phyloP scores from a whole-genome alignment of 1,140 invertebrate genomes.

The Lethrus apterus region DNA sequence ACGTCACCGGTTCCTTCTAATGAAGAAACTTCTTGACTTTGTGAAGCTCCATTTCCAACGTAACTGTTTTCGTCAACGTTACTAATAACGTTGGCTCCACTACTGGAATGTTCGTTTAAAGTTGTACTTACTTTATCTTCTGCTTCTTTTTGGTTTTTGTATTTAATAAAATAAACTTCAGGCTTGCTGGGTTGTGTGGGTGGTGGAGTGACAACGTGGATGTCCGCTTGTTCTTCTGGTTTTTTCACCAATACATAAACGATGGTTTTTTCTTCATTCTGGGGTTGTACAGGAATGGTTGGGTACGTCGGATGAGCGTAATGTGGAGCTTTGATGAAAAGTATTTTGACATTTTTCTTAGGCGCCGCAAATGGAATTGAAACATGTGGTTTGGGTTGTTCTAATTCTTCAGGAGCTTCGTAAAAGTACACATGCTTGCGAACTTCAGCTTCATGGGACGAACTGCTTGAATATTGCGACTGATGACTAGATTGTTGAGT shows the following conservation, averaged over 20 bases:
- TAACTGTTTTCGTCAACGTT: slow-evolving; percentile 1
- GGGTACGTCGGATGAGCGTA: slow-evolving; percentile 58
- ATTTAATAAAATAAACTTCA: slow-evolving; percentile 79
- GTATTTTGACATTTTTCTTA: slow-evolving; percentile 51
- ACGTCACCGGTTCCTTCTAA: background rate
- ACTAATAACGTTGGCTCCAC: slow-evolving; percentile 7
- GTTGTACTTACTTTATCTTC: slow-evolving; percentile 24
- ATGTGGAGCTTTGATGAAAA: slow-evolving; percentile 75
- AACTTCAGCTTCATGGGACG: background rate
- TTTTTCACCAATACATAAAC: slow-evolving; percentile 80
- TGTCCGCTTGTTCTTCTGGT: slow-evolving; percentile 65
- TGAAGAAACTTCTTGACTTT: background rate
- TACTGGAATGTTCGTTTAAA: slow-evolving; percentile 8
- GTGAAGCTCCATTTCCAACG: background rate
- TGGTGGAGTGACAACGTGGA: slow-evolving; percentile 62
- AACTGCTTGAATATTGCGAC: slow-evolving; percentile 1
- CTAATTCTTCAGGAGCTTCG: slow-evolving; percentile 13
- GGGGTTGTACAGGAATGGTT: slow-evolving; percentile 56
- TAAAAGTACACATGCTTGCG: slow-evolving; percentile 16
- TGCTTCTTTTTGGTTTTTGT: slow-evolving; percentile 63
- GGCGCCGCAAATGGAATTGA: background rate
- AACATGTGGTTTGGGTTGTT: background rate
- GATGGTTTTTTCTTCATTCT: slow-evolving; percentile 73
- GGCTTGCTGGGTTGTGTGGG: slow-evolving; percentile 71
- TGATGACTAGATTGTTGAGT: background rate